Conservation (phyloP, 1,140 invertebrate genomes). For the Magallana angulata region DNA sequence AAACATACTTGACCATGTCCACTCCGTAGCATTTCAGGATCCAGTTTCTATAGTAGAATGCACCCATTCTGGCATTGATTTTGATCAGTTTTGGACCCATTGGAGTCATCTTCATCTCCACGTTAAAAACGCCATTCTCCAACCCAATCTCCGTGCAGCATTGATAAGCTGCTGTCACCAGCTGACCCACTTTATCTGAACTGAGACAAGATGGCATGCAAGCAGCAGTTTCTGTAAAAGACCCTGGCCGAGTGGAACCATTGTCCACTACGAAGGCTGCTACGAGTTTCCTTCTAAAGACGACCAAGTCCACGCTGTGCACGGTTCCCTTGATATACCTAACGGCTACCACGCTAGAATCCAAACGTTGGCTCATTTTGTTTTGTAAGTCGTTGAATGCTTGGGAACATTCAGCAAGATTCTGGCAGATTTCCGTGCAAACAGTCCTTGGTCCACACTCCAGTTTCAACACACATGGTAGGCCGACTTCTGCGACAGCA, state of each 20-base stretch:
- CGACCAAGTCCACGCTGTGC: conserved; percentile 66
- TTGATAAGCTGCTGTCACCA: conserved; percentile 63
- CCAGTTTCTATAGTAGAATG: conserved; percentile 68
- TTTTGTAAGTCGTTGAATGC: conserved; percentile 51
- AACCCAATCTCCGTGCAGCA: conserved; percentile 68
- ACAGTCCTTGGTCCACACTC: conserved; percentile 68
- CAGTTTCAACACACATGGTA: conserved; percentile 64
- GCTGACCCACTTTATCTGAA: conserved; percentile 60
- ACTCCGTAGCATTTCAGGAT: conserved; percentile 60
- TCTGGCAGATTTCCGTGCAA: conserved; percentile 60
- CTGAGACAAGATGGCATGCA: conserved; percentile 59
- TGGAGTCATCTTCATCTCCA: conserved; percentile 67
- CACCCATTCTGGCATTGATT: conserved; percentile 70
- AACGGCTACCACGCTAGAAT: conserved; percentile 60
- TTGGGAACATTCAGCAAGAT: conserved; percentile 48
- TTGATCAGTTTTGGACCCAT: conserved; percentile 67
- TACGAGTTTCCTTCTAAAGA: conserved; percentile 62
- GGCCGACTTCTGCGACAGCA: conserved; percentile 14
- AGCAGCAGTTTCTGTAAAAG: conserved; percentile 60
- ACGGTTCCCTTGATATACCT: conserved; percentile 62
- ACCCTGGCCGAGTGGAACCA: conserved; percentile 60
- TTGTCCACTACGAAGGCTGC: conserved; percentile 68
- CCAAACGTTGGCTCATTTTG: conserved; percentile 57
- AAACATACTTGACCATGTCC: conserved; percentile 60
- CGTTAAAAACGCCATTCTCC: conserved; percentile 67